Evolutionary conservation across 2,113 vertebrate species (phyloP).

Genomic region (Natator depressus): DNA sequence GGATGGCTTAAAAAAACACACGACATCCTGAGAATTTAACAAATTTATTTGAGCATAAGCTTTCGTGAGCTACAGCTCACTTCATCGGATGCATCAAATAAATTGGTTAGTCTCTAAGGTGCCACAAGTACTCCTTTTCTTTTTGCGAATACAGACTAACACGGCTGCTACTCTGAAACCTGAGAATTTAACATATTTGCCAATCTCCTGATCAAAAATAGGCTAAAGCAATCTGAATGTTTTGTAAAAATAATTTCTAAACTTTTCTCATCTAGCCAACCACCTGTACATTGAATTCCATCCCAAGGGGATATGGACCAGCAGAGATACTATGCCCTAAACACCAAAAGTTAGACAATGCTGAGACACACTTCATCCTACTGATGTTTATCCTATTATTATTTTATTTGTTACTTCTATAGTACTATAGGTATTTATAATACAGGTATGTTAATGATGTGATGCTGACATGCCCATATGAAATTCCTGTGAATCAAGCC

Average conservation of each 20-base stretch:
- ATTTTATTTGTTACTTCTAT: neutral
- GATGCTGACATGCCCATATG: neutral
- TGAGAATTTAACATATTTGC: neutral
- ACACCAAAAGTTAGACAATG: neutral
- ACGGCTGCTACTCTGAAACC: too few species aligned
- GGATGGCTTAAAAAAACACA: neutral
- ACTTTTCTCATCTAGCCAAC: neutral
- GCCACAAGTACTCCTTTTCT: too few species aligned
- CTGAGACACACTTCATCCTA: neutral
- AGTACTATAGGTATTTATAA: neutral
- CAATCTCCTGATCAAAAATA: neutral
- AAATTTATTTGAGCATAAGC: neutral
- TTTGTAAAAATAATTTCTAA: neutral
- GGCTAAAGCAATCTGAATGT: neutral
- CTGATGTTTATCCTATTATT: neutral
- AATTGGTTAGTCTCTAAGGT: too few species aligned
- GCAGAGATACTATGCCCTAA: neutral
- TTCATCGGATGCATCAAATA: too few species aligned
- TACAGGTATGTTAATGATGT: neutral
- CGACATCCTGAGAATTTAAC: neutral
- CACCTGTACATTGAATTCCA: neutral
- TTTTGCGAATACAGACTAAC: too few species aligned
- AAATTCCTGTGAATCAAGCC: neutral
- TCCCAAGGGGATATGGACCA: neutral
- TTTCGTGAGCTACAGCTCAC: too few species aligned